Evolutionary conservation across 2,888 invertebrate species (phyloP), one percentile per base, ranked within the genome.

Genomic region (Drosophila eohydei): DNA sequence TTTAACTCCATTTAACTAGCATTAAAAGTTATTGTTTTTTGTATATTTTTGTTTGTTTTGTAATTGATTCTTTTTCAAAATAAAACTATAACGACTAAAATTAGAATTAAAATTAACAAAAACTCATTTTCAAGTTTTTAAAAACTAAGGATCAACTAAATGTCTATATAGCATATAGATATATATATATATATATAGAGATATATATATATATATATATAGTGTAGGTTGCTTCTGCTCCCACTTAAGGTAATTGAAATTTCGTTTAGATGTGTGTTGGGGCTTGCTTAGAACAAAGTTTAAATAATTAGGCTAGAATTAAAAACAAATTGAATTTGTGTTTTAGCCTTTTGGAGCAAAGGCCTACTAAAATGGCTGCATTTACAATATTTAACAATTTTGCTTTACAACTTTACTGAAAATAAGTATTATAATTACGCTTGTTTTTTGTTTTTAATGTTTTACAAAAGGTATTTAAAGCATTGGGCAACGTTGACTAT

Each of bases 301-400:
- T 81, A 84, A 87, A 87, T 81, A 87, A 84, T 81, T 83, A 83
- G 57, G 58, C 88, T 88, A 82, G 68, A 41, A 55, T 69, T 65
- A 74, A 71, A 82, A 84, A 84, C 88, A 87, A 89, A 85, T 89
- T 87, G 51, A 71, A 84, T 89, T 84, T 83, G 84, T 62, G 60
- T 75, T 8, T 46, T 46, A 56, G 74, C 62, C 69, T 4, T 68
- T 51, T 62, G 58, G 61, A 32, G 60, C 68, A 44, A 69, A 59
- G 50, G 34, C 58, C 66, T 51, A 62, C 28, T 46, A 54, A 66
- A 71, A 73, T 76, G 80, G 70, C 83, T 65, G 76, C 66, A 69
- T 74, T 71, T 81, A 74, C 71, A 79, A 74, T 55, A n/a, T 54
- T 72, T 26, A 56, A 75, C 57, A 68, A 61, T 51, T 65, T 41